Base-by-base conservation (phyloP, 2,797 vertebrate species). In the Crenuchus spilurus region DNA sequence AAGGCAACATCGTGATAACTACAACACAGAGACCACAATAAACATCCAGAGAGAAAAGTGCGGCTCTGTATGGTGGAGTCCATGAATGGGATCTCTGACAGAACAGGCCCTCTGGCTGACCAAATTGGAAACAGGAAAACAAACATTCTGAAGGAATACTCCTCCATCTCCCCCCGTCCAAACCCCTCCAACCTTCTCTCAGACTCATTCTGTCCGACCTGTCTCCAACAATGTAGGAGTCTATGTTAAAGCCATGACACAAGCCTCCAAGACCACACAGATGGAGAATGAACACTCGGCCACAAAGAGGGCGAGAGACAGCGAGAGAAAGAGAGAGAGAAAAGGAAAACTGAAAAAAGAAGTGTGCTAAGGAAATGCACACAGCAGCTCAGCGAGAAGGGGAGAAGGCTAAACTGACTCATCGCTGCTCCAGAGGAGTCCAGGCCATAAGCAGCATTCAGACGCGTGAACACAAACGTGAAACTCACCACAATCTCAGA, bases 81-180 rank as follows among this genome's bases (percentile, higher is more conserved):
- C 77, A 84, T 86, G 84, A 84, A 84, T 81, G 76, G 80, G 72
- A 83, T 80, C 80, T 82, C 74, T 81, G 79, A 84, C 74, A 75
- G 78, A 77, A 82, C 78, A 61, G 82, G 83, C 78, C 83, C 76
- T 81, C 83, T 76, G 84, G 83, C 80, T 68, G 66, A 82, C 82
- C 80, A 84, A 82, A 87, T 80, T 86, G 82, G 83, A 87, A 86
- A 84, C 83, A 86, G 83, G 81, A 82, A 84, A 86, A 86, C 83
- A 87, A 87, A 87, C 84, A 87, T 82, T 83, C 75, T 75, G 77
- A 58, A 84, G 78, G 78, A 83, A 86, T 80, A 83, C 80, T 76
- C 75, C 80, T 68, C 30, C 61, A 57, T 44, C 54, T 71, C 33
- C 65, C 74, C 79, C 42, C 74, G 74, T 61, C 72, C 54, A 35